These are phyloP conservation scores for Temnothorax ravouxi DNA, from an alignment of 2,888 invertebrate species.

Conservation along the genomic window DNA sequence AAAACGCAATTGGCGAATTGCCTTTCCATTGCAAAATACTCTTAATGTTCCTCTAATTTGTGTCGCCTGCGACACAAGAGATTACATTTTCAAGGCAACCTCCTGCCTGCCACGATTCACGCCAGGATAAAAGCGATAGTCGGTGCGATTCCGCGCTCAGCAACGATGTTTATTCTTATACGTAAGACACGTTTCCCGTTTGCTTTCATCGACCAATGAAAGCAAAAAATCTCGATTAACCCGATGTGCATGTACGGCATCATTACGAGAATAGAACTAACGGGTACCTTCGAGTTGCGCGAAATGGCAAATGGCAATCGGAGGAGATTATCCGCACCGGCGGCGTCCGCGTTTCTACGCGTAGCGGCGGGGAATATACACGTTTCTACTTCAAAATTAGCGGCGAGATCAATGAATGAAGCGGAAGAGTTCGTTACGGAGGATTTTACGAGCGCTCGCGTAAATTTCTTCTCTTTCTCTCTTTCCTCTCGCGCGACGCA, in stretches of 20 bases:
- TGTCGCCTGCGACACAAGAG: not conserved
- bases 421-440: not conserved
- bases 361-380: not conserved
- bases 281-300: slow-evolving; percentile 13
- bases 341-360: not conserved
- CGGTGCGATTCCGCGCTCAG: slow-evolving; percentile 48
- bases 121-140: slow-evolving; percentile 37
- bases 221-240: slow-evolving; percentile 37
- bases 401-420: not conserved
- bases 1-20: not conserved
- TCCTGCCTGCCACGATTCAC: not conserved
- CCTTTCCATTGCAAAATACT: not conserved
- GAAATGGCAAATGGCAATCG: slow-evolving; percentile 3
- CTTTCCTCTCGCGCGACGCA: no score
- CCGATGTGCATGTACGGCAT: not conserved
- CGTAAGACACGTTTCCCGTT: slow-evolving; percentile 44
- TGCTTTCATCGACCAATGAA: slow-evolving; percentile 28
- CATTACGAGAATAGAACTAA: slow-evolving; percentile 11
- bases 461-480: not conserved
- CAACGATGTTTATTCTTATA: slow-evolving; percentile 59
- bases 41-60: not conserved
- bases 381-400: not conserved
- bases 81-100: slow-evolving; percentile 43
- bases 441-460: not conserved
- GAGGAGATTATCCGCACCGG: slow-evolving; percentile 2